Base-by-base conservation (phyloP, 2,888 invertebrate species). In the Parascotia fuliginaria region DNA sequence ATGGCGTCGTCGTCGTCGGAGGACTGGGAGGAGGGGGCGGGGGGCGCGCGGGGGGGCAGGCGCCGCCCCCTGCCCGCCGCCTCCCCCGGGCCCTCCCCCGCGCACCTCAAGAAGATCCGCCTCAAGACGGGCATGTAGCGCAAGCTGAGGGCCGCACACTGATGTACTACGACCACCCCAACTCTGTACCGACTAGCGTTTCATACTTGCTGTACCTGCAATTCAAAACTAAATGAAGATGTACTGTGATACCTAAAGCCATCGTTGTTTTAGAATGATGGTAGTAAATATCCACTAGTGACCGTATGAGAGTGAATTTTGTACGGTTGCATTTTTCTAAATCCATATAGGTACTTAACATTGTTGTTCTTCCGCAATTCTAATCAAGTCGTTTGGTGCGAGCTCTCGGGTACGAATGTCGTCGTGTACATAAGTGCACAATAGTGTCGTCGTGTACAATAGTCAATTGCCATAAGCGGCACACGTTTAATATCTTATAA, bases 51-150 rank as follows among this genome's bases (percentile, higher is more conserved):
- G 73, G 76, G 28, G 83, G 82, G 5, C n/a, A n/a, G 86, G 82
- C 28, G 75, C 86, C 15, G 77, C 55, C 53, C 60, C 75, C 43
- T 73, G 63, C 33, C 29, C 68, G 28, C 22, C 56, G 70, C 83
- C 0, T 83, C 79, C 72, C 81, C 82, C 27, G 74, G 70, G 59
- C 75, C 83, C 0, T 61, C 85, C 37, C 83, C 89, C 13, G 59
- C 83, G 44, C 85, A 73, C 49, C 86, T 91, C 53, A 91, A 91
- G 71, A 91, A 91, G 79, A 88, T 90, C 65, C 77, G 91, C 44
- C 79, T 91, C 37, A 91, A 91, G 73, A 79, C 85, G 4, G 83
- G 68, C 65, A 75, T 85, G 78, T 90, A 90, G 86, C 88, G 79
- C 64, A 69, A 67, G 59, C 75, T 73, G 52, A 83, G 80, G 72